Conservation (phyloP, 1,140 invertebrate species). For the Centruroides vittatus region DNA sequence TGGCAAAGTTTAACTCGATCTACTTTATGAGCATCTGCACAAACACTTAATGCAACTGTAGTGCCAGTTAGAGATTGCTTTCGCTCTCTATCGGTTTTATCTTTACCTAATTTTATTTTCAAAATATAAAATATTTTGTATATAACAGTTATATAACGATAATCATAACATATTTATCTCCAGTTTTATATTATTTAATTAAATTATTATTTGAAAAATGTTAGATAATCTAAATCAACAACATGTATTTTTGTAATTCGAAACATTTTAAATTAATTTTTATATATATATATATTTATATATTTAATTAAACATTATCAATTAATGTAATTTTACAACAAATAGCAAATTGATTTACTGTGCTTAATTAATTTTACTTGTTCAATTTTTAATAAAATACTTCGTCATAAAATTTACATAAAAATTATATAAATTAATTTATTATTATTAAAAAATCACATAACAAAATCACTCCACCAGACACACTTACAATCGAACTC, state of each 20-base stretch:
- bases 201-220: not conserved
- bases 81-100: constrained; percentile 28
- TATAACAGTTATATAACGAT: too few relatives aligned
- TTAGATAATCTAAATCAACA: too few relatives aligned
- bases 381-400: too few relatives aligned
- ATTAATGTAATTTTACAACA: too few relatives aligned
- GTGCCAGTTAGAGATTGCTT: constrained; percentile 14
- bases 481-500: constrained; percentile 19
- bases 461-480: not conserved
- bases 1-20: constrained; percentile 78
- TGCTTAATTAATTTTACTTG: too few relatives aligned
- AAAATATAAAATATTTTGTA: not conserved
- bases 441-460: not conserved
- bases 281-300: too few relatives aligned
- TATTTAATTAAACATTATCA: too few relatives aligned
- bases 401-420: too few relatives aligned
- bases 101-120: constrained; percentile 40
- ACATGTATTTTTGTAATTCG: too few relatives aligned
- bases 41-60: constrained; percentile 68
- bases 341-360: too few relatives aligned
- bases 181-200: not conserved
- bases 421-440: too few relatives aligned
- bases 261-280: too few relatives aligned
- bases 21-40: constrained; percentile 84
- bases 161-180: not conserved